phyloP scores from a whole-genome alignment of 2,113 vertebrate genomes.

The Hippolais icterina region DNA sequence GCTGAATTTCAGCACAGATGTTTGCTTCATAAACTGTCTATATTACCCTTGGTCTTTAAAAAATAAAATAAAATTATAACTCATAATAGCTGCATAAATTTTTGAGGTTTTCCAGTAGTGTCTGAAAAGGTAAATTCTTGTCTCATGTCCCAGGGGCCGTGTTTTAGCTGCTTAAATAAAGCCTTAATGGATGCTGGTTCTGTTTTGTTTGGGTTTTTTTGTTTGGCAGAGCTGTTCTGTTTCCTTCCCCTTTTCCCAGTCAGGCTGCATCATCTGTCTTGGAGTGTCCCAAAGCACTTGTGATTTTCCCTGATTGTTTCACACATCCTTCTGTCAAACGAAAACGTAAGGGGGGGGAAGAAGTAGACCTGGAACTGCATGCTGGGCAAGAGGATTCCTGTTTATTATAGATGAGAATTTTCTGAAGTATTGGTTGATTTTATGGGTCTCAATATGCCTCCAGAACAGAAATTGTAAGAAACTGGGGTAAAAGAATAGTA shows the following conservation, averaged over 20 bases:
- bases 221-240: not conserved
- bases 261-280: not conserved
- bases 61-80: not conserved
- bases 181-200: not conserved
- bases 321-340: not conserved
- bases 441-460: not conserved
- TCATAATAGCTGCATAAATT: not conserved
- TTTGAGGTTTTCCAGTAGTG: not conserved
- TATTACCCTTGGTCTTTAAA: slow-evolving; percentile 35
- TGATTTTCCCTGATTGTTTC: not conserved
- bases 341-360: not conserved
- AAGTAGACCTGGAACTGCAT: not conserved
- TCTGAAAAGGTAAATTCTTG: slow-evolving; percentile 10
- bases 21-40: not conserved
- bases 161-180: not conserved
- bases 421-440: slow-evolving; percentile 6
- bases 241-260: not conserved
- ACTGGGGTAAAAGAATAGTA: not conserved
- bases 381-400: not conserved
- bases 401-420: not conserved
- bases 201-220: not conserved
- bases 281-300: not conserved
- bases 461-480: not conserved
- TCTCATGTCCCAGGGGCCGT: not conserved
- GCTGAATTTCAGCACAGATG: not conserved